Base-by-base conservation (phyloP, 2,888 invertebrate genomes). In the Sylvicola fuscatus region DNA sequence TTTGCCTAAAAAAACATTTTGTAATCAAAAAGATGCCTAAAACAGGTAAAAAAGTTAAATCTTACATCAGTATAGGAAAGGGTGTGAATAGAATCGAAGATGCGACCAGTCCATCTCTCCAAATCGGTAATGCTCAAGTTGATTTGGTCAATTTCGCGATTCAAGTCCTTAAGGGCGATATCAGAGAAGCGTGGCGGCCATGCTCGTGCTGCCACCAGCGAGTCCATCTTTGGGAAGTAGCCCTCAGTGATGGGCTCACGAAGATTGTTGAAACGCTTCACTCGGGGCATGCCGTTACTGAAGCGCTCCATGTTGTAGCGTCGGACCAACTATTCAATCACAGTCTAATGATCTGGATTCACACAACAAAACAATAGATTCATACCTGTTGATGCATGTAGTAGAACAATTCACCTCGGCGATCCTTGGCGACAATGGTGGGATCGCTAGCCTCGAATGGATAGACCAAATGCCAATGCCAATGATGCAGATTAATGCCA, bases 201-300 rank as follows among this genome's bases (percentile, higher is more conserved):
- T 2, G 73, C 62, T 1, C 80, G 62, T 46, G 77, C 77, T 15
- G 82, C 69, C 3, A 82, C 75, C 43, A 74, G 60, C 2, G 78
- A 79, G 56, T 83, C 79, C 50, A 86, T 60, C 57, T 84, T 86
- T 4, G 83, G 78, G 62, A 83, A 86, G 55, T 86, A 86, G 0
- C 72, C 84, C 52, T 84, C 82, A 1, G 55, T 52, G 43, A 86
- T 77, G 11, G 79, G 72, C 3, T 68, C 66, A 2, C 70, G 63
- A 55, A 77, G 68, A 51, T 81, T 68, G 43, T 65, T 67, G 44
- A 66, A 68, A 1, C 74, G 67, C 16, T 58, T 60, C 2, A 73
- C 73, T 0, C 77, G 68, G 0, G 63, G 50, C 46, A 84, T 50
- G 3, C 65, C 66, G 53, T 82, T 81, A 51, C 75, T 76, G 41